Conservation (phyloP, 2,888 invertebrate genomes). For the Drosophila pegasa region DNA sequence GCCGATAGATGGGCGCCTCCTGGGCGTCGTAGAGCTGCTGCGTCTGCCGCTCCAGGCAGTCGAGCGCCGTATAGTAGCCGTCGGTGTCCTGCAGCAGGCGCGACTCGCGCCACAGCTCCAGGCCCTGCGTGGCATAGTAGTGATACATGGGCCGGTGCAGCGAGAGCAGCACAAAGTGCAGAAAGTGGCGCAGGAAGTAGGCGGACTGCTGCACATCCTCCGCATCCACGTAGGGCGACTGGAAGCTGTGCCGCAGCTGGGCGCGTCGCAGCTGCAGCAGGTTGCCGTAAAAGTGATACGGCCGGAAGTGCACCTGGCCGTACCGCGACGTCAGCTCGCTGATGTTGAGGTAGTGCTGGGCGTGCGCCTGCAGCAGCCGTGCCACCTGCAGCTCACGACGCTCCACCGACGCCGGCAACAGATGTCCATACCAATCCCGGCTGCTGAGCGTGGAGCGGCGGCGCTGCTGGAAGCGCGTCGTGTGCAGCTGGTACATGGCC, state of each 20-base stretch:
- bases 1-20: conserved; percentile 51
- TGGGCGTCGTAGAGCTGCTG: conserved; percentile 54
- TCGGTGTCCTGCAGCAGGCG: conserved; percentile 72
- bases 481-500: conserved; percentile 79
- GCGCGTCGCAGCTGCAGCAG: conserved; percentile 67
- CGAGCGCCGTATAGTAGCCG: conserved; percentile 80
- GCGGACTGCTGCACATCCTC: conserved; percentile 78
- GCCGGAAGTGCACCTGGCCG: conserved; percentile 25
- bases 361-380: conserved; percentile 71
- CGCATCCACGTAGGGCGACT: conserved; percentile 66
- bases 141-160: conserved; percentile 79
- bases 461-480: conserved; percentile 80
- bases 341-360: conserved; percentile 67
- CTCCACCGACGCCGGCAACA: conserved; percentile 64
- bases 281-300: conserved; percentile 62
- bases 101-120: conserved; percentile 79
- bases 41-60: conserved; percentile 78
- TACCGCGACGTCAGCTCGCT: conserved; percentile 55
- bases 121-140: conserved; percentile 80
- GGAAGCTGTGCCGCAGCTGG: conserved; percentile 63
- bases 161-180: conserved; percentile 75
- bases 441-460: conserved; percentile 63
- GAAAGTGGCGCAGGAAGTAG: conserved; percentile 79
- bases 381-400: conserved; percentile 79
- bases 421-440: conserved; percentile 74